phyloP scores from a whole-genome alignment of 2,888 invertebrate genomes.

The Drosophila bunnanda region DNA sequence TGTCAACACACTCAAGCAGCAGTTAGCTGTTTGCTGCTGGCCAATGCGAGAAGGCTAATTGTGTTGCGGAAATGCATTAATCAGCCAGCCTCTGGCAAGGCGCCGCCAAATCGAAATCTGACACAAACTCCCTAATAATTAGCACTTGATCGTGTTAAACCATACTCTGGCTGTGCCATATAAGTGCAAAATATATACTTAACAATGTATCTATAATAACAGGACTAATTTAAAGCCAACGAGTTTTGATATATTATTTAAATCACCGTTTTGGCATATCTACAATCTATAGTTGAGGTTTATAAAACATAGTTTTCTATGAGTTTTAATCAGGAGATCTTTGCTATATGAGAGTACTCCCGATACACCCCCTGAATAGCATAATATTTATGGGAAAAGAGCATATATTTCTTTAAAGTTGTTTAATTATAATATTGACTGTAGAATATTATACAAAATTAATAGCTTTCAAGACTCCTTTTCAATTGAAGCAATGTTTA shows the following conservation, averaged over 20 bases:
- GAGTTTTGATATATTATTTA: background rate
- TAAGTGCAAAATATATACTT: background rate
- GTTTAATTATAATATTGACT: background rate
- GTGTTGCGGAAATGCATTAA: slow-evolving; percentile 6
- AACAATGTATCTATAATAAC: background rate
- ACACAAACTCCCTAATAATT: background rate
- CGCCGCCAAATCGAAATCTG: background rate
- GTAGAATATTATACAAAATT: background rate
- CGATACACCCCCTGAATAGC: no score
- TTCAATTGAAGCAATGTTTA: no score
- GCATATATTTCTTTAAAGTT: no score
- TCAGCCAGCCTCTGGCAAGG: background rate
- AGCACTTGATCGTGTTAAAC: no score
- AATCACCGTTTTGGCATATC: background rate
- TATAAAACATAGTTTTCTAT: background rate
- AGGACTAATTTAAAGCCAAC: background rate
- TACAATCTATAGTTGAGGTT: no score
- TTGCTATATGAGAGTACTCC: no score
- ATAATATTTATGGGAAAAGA: no score
- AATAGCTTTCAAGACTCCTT: background rate
- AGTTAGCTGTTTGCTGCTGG: slow-evolving; percentile 64
- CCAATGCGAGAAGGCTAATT: slow-evolving; percentile 21
- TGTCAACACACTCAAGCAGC: slow-evolving; percentile 68
- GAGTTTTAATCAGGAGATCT: no score
- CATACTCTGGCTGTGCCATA: background rate